These are phyloP conservation scores for Teleogryllus occipitalis DNA, from an alignment of 1,140 invertebrate genomes.

Conservation along the genomic window DNA sequence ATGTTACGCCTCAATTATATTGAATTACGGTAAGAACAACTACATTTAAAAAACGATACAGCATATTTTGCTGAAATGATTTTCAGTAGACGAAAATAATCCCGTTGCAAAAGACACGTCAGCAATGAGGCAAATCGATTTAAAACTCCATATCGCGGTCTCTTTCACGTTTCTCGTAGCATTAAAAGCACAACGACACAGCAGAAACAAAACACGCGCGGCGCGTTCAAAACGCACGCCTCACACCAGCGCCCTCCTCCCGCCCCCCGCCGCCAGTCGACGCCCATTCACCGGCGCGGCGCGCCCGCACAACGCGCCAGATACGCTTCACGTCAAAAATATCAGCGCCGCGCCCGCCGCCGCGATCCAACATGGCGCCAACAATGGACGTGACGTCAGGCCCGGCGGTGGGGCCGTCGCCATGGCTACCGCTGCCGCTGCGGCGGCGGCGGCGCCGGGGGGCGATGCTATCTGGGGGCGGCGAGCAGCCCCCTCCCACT, in stretches of 20 bases:
- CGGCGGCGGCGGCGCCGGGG: too few species aligned
- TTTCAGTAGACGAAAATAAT: too few species aligned
- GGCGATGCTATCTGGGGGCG: neutral
- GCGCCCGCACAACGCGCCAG: neutral
- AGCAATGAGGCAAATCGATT: too few species aligned
- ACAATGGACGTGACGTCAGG: neutral
- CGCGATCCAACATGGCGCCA: too few species aligned
- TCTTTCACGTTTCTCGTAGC: too few species aligned
- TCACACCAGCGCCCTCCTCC: neutral
- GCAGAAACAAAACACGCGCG: neutral
- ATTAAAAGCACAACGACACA: neutral
- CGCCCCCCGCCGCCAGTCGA: neutral
- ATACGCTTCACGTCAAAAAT: constrained; percentile 4
- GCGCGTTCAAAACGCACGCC: neutral
- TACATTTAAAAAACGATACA: too few species aligned
- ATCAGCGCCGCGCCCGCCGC: neutral
- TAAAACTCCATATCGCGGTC: too few species aligned
- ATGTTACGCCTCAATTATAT: too few species aligned
- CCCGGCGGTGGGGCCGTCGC: neutral
- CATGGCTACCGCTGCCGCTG: neutral
- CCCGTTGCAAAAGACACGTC: too few species aligned
- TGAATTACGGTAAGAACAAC: too few species aligned
- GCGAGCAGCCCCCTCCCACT: neutral
- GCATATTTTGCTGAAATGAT: too few species aligned
- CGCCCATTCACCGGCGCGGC: neutral